Evolutionary conservation across 2,888 invertebrate genomes (phyloP).

Genomic region (Lithophane ornitopus): DNA sequence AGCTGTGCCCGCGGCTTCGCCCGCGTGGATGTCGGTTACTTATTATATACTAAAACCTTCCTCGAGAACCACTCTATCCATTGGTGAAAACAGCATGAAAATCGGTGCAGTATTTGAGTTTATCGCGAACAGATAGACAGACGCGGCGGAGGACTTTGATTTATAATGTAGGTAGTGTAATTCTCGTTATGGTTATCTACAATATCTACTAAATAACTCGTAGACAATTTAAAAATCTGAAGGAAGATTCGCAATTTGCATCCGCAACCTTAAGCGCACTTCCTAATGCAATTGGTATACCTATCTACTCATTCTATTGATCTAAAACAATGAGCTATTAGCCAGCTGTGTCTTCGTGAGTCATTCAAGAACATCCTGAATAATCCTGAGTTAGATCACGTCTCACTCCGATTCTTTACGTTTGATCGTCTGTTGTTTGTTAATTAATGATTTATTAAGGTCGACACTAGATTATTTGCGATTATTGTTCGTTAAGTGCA

Average conservation of each 20-base stretch:
- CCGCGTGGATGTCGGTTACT: too few species aligned
- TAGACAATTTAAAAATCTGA: neutral
- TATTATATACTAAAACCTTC: too few species aligned
- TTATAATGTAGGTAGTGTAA: too few species aligned
- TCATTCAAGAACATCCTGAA: constrained; percentile 9
- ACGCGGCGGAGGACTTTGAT: too few species aligned
- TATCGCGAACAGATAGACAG: too few species aligned
- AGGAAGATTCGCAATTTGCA: constrained; percentile 15
- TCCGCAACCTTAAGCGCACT: constrained; percentile 1
- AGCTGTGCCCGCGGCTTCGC: too few species aligned
- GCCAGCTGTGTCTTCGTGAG: constrained; percentile 15
- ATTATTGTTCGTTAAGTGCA: constrained; percentile 9
- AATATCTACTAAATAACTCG: neutral
- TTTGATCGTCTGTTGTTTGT: constrained; percentile 34
- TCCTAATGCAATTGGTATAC: constrained; percentile 15
- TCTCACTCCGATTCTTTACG: constrained; percentile 12
- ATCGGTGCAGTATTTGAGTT: too few species aligned
- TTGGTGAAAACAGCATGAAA: too few species aligned
- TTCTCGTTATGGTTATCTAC: neutral
- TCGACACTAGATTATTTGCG: constrained; percentile 26
- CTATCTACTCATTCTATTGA: constrained; percentile 22
- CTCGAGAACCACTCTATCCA: too few species aligned
- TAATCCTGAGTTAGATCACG: constrained; percentile 30
- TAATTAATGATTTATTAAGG: constrained; percentile 44
- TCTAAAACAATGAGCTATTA: constrained; percentile 54